Base-by-base conservation (phyloP, 2,113 vertebrate genomes). In the Sclerurus mexicanus region DNA sequence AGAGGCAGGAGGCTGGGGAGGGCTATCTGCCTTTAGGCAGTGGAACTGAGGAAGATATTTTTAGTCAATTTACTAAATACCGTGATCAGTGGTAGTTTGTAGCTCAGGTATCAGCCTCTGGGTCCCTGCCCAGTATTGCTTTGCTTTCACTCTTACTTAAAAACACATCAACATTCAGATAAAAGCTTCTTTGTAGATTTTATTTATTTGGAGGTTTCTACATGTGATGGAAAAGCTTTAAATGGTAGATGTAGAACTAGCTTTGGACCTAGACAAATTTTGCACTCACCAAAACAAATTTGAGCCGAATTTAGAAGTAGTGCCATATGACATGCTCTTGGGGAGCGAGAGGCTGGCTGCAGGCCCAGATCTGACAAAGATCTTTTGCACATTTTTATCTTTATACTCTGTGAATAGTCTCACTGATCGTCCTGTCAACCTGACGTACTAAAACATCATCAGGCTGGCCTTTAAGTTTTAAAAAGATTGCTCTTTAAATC, bases 371-470 rank as follows among this genome's bases (percentile, higher is more conserved):
- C 79, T 93, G 85, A 88, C 91, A 96, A 83, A 87, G 86, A 90
- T 93, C 93, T 95, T 93, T 75, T 79, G 83, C 93, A 93, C 83
- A 83, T 92, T 93, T 95, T 95, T 90, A 88, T 92, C 93, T 96
- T 95, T 66, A 64, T 80, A 23, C 49, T 69, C 84, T 89, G 33
- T 94, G 80, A 96, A 93, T 89, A 89, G 94, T 84, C 53, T 90
- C 87, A 93, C 49, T 94, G 87, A 95, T 91, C n/a, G 4, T 73
- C 76, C 91, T 76, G 75, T 85, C 86, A 90, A 27, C 49, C 37
- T 79, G 79, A 90, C 87, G 60, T 82, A 82, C 76, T 82, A 63
- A 92, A 96, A 80, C 58, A 86, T 92, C 71, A 79, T 37, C 82
- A 92, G 71, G 19, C 22, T 87, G 35, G 62, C 52, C 52, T 44